Evolutionary conservation across 2,797 vertebrate species (phyloP), one percentile per base, ranked within the genome.

Genomic region (Syngnathus rostellatus): DNA sequence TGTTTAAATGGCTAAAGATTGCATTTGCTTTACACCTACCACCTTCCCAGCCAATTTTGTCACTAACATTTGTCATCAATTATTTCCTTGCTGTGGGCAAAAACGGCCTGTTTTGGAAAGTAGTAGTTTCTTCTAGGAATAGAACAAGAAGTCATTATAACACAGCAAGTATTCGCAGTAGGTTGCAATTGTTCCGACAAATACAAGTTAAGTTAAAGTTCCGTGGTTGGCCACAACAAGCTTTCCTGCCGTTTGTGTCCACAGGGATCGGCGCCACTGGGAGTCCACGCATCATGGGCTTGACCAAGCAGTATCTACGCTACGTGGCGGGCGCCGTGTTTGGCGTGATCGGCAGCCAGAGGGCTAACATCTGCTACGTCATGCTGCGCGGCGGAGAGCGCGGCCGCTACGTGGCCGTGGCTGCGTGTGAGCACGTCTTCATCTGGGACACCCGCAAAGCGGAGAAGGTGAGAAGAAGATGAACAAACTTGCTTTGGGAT

Each of bases 291-390:
- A 72, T 72, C 81, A 98, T 99, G 97, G 96, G 96, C 0, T 89
- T 99, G 79, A 99, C 95, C 68, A 95, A 94, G 82, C 97, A 99
- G 85, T 99, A 99, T 75, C 90, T 99, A 69, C 94, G 96, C 19
- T 99, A 98, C 12, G 85, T 68, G 0, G 65, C 93, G 67, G 90
- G 91, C 8, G 94, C 95, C 0, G 89, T 99, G 45, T 99, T 98
- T 31, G 96, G 95, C 1, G 86, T 98, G 14, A 94, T 98, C 40
- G 94, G 91, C 25, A 93, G 93, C 80, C 93, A 92, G 50, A 95
- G 93, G 72, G 91, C 93, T 62, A 94, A 92, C 72, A 85, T 92
- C 31, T 85, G 82, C 0, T 96, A 91, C 48, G 94, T 99, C 75
- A 91, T 88, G 1, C 90, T 94, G 50, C 90, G 92, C 6, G 95